phyloP scores from a whole-genome alignment of 2,888 invertebrate species.

The Biston betularia region DNA sequence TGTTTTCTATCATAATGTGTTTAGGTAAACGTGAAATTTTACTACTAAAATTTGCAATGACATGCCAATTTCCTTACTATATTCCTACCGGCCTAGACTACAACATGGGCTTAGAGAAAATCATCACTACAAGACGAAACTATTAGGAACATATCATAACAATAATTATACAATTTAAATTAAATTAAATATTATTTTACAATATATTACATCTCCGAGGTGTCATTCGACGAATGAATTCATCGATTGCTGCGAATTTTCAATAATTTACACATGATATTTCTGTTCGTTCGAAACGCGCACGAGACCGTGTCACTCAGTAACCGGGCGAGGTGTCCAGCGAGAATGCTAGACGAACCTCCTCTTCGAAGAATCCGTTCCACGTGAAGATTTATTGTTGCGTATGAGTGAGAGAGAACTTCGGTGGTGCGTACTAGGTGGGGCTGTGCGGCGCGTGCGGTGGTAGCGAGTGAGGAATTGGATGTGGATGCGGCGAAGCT shows the following conservation, averaged over 20 bases:
- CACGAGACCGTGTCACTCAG: constrained; percentile 12
- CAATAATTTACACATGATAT: constrained; percentile 2
- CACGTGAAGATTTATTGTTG: constrained; percentile 29
- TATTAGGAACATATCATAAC: constrained; percentile 83
- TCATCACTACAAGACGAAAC: constrained; percentile 73
- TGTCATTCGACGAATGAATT: constrained; percentile 17
- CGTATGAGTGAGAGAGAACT: constrained; percentile 61
- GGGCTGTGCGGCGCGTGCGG: constrained; percentile 79
- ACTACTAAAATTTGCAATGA: constrained; percentile 42
- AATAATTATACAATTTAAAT: constrained; percentile 77
- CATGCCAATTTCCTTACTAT: constrained; percentile 35
- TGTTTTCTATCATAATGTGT: constrained; percentile 23
- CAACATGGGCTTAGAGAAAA: constrained; percentile 67
- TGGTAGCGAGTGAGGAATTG: constrained; percentile 59
- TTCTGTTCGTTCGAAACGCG: constrained; percentile 12
- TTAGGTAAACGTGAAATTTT: constrained; percentile 29
- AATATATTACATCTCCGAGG: constrained; percentile 61
- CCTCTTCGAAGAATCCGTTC: constrained; percentile 10
- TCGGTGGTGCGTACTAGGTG: constrained; percentile 65
- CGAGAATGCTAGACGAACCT: not conserved
- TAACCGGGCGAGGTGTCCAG: not conserved
- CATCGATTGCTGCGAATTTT: constrained; percentile 3
- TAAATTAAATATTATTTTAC: constrained; percentile 75
- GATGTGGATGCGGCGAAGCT: constrained; percentile 67
- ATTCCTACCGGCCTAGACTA: constrained; percentile 42